Evolutionary conservation across 2,888 invertebrate species (phyloP), one percentile per base, ranked within the genome.

Genomic region (Perdita meconis): DNA sequence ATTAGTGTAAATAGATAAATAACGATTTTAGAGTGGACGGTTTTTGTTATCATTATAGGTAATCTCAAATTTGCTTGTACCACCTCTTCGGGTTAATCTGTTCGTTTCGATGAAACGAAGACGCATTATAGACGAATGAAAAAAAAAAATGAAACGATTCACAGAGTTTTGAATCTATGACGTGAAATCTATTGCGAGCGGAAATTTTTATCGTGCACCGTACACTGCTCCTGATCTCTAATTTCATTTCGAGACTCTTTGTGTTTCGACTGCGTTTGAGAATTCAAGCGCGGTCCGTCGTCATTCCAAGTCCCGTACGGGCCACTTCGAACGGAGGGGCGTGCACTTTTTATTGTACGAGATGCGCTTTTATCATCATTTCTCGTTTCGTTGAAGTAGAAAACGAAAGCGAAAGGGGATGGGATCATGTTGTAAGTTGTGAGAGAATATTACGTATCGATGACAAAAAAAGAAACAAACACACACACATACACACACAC

Each of bases 161-260:
- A 87, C 86, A 85, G 87, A 83, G 82, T 80, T 85, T 83, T 84
- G 87, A 85, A 86, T 87, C 90, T 90, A 88, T 89, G 89, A 90
- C 90, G 90, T 90, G 90, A 90, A 87, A 90, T 90, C 90, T 90
- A 90, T 88, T 24, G 89, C 80, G 53, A 81, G 65, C 71, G 16
- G 44, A 75, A 74, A 76, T 78, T 86, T 86, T 82, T 82, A n/a
- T n/a, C n/a, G 84, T 80, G 82, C 83, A 85, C 83, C 85, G 84
- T 83, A 84, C 10, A 13, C 53, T 36, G 56, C 57, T 38, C n/a
- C 42, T 78, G 83, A 89, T 88, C 83, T 84, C 83, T 68, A 72
- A n/a, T 65, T 71, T 83, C 61, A 63, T 77, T 61, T 60, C 36
- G 59, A 71, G 65, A 36, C 73, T 85, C 82, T 56, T 80, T 70